Base-by-base conservation (phyloP, 2,888 invertebrate genomes). In the Odontocerum albicorne region DNA sequence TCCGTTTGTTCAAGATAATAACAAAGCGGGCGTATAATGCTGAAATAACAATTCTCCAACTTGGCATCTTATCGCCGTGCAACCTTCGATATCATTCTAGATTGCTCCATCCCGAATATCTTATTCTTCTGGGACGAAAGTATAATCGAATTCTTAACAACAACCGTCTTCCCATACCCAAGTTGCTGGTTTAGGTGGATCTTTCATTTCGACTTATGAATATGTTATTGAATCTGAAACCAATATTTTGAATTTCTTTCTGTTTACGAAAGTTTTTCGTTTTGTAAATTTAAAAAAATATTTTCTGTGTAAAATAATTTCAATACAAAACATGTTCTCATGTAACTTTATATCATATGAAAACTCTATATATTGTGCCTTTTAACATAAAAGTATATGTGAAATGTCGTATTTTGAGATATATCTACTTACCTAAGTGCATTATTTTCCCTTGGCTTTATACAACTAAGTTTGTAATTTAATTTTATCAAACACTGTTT, bases 1-100 rank as follows among this genome's bases (percentile, higher is more conserved):
- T 59, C 49, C 55, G 52, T 55, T 50, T 52, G 56, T 59, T 59
- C 53, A 52, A 59, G 55, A 59, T 59, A 52, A 59, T 59, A 59
- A 59, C 55, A 46, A 45, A 19, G 15, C 20, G 49, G 49, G 35
- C 27, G 55, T 52, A 51, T 55, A 40, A 55, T 45, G 49, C 35
- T 36, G 42, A 42, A 58, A 54, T 55, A 54, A 59, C 59, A 49
- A 43, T 49, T 49, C 27, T 20, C 53, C 12, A 22, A 22, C 36
- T 38, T 47, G 46, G 46, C 35, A 35, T 46, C 46, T 46, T 35
- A 20, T 35, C 10, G 19, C 35, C 33, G n/a, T 15, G 35, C 4
- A 46, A 21, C 15, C 19, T 13, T 21, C 32, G 56, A 45, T 43
- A 47, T 49, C 32, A 36, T 43, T 43, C 16, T 36, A 32, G 38